Percentiles rank a stretch among this genome's conserved stretches.
phyloP scores from a whole-genome alignment of 2,113 vertebrate species.

The Periophthalmodon schlosseri region DNA sequence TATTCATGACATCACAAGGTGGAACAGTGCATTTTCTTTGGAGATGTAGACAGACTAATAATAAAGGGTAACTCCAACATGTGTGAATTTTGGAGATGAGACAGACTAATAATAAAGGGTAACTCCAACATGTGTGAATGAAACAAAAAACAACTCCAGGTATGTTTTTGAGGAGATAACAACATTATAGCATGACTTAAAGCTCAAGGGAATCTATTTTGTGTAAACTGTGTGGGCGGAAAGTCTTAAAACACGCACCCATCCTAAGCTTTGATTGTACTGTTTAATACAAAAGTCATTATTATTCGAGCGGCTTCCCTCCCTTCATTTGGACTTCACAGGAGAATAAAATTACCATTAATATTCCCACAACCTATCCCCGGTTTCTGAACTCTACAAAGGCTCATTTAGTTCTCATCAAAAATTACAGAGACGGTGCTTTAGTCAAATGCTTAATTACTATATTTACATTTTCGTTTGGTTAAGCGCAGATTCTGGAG shows the following conservation, averaged over 20 bases:
- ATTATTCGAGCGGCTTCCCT: constrained; percentile 26
- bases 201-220: too few species aligned
- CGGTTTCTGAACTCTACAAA: neutral
- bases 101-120: too few species aligned
- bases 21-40: too few species aligned
- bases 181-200: too few species aligned
- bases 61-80: too few species aligned
- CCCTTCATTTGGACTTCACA: constrained; percentile 23
- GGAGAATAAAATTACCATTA: constrained; percentile 24
- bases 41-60: too few species aligned
- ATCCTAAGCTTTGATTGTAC: constrained; percentile 29
- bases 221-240: neutral
- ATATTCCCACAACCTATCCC: neutral
- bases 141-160: too few species aligned
- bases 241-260: constrained; percentile 9
- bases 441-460: constrained; percentile 7
- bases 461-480: constrained; percentile 4
- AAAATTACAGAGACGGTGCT: neutral
- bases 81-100: too few species aligned
- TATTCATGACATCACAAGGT: too few species aligned
- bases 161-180: too few species aligned
- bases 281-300: constrained; percentile 29
- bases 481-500: neutral
- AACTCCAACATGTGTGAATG: too few species aligned
- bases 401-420: neutral